Evolutionary conservation across 2,797 vertebrate species (phyloP).

Genomic region (Sphenopsis melanotis): DNA sequence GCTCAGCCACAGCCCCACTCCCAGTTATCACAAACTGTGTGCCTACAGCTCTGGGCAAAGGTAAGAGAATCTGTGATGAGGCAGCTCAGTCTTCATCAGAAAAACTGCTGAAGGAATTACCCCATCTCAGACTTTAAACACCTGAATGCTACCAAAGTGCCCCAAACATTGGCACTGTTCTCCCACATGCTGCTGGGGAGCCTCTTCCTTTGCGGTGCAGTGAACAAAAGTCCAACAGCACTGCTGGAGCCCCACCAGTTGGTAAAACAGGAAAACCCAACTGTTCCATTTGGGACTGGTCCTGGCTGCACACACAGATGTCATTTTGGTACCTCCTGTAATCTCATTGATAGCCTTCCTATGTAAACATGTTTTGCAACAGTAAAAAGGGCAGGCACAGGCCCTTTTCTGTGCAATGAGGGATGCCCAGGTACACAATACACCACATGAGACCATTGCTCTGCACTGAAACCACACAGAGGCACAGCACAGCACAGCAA

Average conservation of each 20-base stretch:
- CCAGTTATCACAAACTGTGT: neutral
- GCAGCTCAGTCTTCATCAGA: neutral
- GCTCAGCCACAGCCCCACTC: neutral
- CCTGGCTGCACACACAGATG: neutral
- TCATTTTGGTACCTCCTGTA: neutral
- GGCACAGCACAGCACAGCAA: neutral
- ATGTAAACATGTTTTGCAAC: neutral
- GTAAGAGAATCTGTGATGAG: neutral
- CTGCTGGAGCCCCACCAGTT: neutral
- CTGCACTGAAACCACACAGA: neutral
- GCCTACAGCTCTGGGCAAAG: neutral
- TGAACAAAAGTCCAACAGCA: neutral
- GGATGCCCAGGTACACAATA: neutral
- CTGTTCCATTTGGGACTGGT: neutral
- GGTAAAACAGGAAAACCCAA: neutral
- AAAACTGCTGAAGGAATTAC: neutral
- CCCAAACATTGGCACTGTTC: fast-evolving
- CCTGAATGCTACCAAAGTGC: fast-evolving
- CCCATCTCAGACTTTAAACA: neutral
- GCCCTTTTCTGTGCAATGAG: neutral
- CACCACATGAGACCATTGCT: fast-evolving
- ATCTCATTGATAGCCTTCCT: neutral
- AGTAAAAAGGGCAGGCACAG: neutral
- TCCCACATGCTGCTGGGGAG: neutral
- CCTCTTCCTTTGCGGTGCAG: neutral